Conservation (phyloP, 2,888 invertebrate genomes). For the Leistus spinibarbis region DNA sequence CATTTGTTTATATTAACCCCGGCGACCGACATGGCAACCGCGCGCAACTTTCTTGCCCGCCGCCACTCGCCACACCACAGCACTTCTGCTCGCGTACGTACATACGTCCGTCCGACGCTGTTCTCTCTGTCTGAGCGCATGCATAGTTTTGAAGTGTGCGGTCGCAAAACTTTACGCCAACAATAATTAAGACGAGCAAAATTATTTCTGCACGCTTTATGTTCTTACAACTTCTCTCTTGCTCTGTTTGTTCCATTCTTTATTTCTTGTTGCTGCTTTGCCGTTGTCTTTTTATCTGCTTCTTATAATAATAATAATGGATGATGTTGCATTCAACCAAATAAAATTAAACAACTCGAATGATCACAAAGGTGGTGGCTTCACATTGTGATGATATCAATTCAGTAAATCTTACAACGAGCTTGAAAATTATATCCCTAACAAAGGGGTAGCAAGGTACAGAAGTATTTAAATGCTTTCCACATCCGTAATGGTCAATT, state of each 20-base stretch:
- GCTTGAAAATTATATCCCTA: too few relatives aligned
- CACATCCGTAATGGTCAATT: too few relatives aligned
- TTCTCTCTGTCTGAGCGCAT: background rate
- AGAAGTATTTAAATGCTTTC: too few relatives aligned
- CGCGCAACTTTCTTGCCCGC: slow-evolving; percentile 18
- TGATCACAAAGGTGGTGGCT: background rate
- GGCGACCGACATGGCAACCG: slow-evolving; percentile 34
- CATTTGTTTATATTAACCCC: slow-evolving; percentile 40
- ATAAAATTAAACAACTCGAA: background rate
- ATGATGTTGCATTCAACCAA: too few relatives aligned
- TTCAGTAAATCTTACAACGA: too few relatives aligned
- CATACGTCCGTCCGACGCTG: slow-evolving; percentile 1
- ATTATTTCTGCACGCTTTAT: slow-evolving; percentile 37
- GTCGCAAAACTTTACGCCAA: slow-evolving; percentile 50
- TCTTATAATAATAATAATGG: too few relatives aligned
- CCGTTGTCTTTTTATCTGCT: background rate
- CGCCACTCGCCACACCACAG: slow-evolving; percentile 1
- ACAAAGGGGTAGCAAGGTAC: too few relatives aligned
- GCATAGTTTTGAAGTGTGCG: slow-evolving; percentile 48
- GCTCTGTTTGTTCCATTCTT: slow-evolving; percentile 16
- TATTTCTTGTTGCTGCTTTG: background rate
- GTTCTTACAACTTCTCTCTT: slow-evolving; percentile 11
- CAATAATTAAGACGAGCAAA: slow-evolving; percentile 50
- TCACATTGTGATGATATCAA: background rate
- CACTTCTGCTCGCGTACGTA: background rate